Evolutionary conservation across 2,888 invertebrate species (phyloP).

Genomic region (Gasteruption jaculator): DNA sequence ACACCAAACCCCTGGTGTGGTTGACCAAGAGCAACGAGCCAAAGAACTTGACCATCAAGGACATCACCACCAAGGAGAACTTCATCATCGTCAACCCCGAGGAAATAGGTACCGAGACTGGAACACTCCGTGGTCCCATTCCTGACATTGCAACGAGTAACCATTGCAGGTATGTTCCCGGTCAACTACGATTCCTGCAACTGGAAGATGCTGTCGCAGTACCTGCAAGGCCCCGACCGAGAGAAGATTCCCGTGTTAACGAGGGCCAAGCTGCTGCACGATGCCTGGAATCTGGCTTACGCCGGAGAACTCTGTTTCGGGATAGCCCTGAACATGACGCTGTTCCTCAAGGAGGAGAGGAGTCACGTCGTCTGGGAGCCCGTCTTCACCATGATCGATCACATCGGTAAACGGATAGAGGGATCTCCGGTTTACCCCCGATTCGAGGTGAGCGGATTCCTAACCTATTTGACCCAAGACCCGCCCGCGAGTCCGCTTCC

Average conservation of each 20-base stretch:
- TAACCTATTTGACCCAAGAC: slow-evolving; percentile 5
- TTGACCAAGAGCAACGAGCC: slow-evolving; percentile 55
- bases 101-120: slow-evolving; percentile 65
- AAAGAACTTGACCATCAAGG: slow-evolving; percentile 53
- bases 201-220: slow-evolving; percentile 70
- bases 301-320: slow-evolving; percentile 73
- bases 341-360: slow-evolving; percentile 69
- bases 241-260: slow-evolving; percentile 66
- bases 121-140: slow-evolving; percentile 5
- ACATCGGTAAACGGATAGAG: slow-evolving; percentile 71
- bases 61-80: slow-evolving; percentile 57
- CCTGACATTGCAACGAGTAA: not conserved
- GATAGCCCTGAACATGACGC: slow-evolving; percentile 74
- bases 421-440: slow-evolving; percentile 63
- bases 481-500: not conserved
- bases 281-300: slow-evolving; percentile 74
- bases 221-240: slow-evolving; percentile 50
- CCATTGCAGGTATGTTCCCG: slow-evolving; percentile 65
- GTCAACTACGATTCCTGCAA: slow-evolving; percentile 77
- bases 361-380: slow-evolving; percentile 79
- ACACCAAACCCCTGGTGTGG: slow-evolving; percentile 61
- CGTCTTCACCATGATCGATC: slow-evolving; percentile 78
- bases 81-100: slow-evolving; percentile 80
- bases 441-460: slow-evolving; percentile 60
- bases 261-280: slow-evolving; percentile 70